Evolutionary conservation across 2,888 invertebrate genomes (phyloP), one percentile per base, ranked within the genome.

Genomic region (Coleophora flavipennella): DNA sequence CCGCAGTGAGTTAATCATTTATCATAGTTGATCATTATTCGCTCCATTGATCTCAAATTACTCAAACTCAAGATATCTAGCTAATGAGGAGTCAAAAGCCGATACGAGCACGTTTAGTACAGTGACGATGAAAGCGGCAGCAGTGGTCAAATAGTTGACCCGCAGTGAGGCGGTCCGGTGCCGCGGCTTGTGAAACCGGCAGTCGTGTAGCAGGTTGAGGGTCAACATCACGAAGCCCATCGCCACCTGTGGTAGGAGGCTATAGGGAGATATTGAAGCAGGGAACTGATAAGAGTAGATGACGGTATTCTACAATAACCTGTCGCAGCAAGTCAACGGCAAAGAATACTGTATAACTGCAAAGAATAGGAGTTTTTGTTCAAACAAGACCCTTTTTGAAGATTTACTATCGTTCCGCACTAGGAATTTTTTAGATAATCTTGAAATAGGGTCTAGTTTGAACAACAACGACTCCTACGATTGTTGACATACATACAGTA

Each of bases 21-120:
- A 27, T 2, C 28, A 27, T 27, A 10, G 28, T 27, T 8, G 28
- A 27, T 27, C n/a, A n/a, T 10, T 27, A 27, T 27, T 27, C 2
- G 28, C 28, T 27, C 28, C 2, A 27, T 1, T 27, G 28, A 8
- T 29, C 29, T 40, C 49, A 50, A 44, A 42, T 53, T 49, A 61
- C 47, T 83, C 72, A 38, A 74, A 43, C 29, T 76, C 68, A 28
- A 68, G 40, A 65, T 87, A 87, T 72, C 76, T 77, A 42, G 88
- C 86, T 45, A 88, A 74, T 3, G 88, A 88, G n/a, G 92, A 91
- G 74, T 93, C 93, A 64, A 94, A 93, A 35, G 92, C 90, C 26
- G 92, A 90, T 48, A 93, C 91, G 36, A 94, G 79, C 25, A 93
- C 79, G 69, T 94, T 94, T 33, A 93, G 71, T 34, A 89, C 89